A percentile compares a stretch with the other conserved stretches of the same genome.
phyloP scores from a whole-genome alignment of 2,113 vertebrate genomes.

The Crocuta crocuta region DNA sequence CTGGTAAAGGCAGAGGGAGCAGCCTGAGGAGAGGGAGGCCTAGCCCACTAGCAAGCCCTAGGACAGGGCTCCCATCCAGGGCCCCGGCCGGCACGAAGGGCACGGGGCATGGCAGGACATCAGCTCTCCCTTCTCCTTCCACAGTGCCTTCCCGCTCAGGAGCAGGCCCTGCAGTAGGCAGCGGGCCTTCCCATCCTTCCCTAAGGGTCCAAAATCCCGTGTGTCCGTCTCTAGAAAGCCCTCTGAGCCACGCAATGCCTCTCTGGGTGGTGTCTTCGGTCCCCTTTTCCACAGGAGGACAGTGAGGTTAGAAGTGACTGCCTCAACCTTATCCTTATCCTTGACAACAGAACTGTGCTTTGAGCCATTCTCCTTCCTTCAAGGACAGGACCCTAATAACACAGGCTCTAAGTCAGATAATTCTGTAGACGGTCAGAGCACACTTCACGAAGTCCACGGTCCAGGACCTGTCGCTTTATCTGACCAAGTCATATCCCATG shows the following conservation, averaged over 20 bases:
- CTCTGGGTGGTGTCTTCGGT: background rate
- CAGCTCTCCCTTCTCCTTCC: background rate
- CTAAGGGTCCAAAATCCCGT: accelerated
- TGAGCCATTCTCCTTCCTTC: background rate
- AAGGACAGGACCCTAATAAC: background rate
- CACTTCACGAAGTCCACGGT: background rate
- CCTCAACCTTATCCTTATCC: background rate
- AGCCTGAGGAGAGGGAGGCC: background rate
- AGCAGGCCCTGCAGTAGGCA: background rate
- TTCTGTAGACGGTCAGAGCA: background rate
- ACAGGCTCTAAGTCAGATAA: no score
- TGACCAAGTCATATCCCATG: background rate
- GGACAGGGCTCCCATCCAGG: background rate
- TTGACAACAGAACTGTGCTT: background rate
- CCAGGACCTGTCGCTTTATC: background rate
- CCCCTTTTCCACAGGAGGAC: background rate
- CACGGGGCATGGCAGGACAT: background rate
- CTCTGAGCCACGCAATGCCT: background rate
- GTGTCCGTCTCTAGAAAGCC: background rate
- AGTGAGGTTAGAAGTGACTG: background rate
- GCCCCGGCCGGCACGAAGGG: background rate
- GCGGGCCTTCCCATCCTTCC: background rate
- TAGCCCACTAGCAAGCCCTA: background rate
- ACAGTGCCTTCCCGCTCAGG: background rate
- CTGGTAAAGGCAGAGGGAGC: background rate